Percentiles rank a stretch among this genome's conserved stretches.
Evolutionary conservation across 2,113 vertebrate genomes (phyloP).

Genomic region (Oostethus manadensis): DNA sequence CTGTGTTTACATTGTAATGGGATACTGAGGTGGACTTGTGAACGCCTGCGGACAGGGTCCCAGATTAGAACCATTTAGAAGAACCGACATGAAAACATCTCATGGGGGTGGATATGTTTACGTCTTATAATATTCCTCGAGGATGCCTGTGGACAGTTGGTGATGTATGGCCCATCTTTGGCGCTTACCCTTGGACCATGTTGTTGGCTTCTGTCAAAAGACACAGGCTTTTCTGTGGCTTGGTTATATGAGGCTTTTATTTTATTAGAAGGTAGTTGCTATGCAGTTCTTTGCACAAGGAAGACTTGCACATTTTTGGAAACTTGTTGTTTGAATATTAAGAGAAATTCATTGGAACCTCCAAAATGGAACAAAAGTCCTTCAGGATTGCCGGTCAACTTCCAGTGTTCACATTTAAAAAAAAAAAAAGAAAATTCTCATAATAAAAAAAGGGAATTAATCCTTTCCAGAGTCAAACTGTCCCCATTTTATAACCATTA

Average conservation of each 20-base stretch:
- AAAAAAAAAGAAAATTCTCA: background rate
- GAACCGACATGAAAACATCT: constrained; percentile 53
- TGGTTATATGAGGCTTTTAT: constrained; percentile 17
- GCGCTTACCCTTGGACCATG: constrained; percentile 20
- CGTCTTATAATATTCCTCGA: constrained; percentile 39
- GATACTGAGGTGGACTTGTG: constrained; percentile 45
- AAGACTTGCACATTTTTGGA: background rate
- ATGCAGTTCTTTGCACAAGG: too few species aligned
- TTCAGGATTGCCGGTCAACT: too few species aligned
- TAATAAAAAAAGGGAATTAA: too few species aligned
- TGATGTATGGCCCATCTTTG: constrained; percentile 46
- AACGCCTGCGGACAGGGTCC: constrained; percentile 52
- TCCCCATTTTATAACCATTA: too few species aligned
- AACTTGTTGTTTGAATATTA: background rate
- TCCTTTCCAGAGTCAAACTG: too few species aligned
- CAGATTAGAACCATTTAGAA: constrained; percentile 63
- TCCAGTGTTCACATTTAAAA: background rate
- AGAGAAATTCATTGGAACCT: background rate
- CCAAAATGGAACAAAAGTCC: background rate
- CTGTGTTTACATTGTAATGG: constrained; percentile 64
- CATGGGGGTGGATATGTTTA: constrained; percentile 45
- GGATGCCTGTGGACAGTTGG: constrained; percentile 27
- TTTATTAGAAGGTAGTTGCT: constrained; percentile 8
- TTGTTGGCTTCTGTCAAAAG: constrained; percentile 26
- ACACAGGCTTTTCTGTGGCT: constrained; percentile 2